These are phyloP conservation scores for Aleiodes alternator DNA, from an alignment of 2,888 invertebrate genomes.

Conservation along the genomic window DNA sequence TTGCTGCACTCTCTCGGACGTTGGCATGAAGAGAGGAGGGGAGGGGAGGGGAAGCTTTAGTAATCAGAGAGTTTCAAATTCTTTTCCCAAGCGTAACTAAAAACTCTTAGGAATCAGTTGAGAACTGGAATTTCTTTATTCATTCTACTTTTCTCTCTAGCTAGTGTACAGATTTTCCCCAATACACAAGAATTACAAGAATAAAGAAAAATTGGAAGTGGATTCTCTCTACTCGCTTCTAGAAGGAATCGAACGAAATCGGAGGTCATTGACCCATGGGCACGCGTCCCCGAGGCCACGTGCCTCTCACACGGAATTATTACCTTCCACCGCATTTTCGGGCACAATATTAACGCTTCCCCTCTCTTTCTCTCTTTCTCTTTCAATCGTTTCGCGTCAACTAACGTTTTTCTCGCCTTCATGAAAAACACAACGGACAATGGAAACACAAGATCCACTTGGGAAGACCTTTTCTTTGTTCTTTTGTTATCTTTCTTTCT, in stretches of 20 bases:
- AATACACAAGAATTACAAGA: neutral
- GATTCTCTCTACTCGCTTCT: neutral
- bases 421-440: slow-evolving; percentile 24
- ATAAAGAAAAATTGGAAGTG: neutral
- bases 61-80: slow-evolving; percentile 25
- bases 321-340: slow-evolving; percentile 18
- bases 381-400: no score
- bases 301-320: slow-evolving; percentile 36
- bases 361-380: neutral
- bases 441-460: slow-evolving; percentile 18
- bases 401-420: slow-evolving; percentile 8
- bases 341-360: neutral
- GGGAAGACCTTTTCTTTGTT: slow-evolving; percentile 32
- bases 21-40: neutral
- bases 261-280: slow-evolving; percentile 48
- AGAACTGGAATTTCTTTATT: neutral
- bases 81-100: slow-evolving; percentile 29
- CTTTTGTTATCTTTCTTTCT: neutral
- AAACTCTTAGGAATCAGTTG: neutral
- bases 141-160: neutral
- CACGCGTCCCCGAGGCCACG: slow-evolving; percentile 45
- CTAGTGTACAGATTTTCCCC: neutral
- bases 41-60: neutral
- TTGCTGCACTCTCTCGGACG: slow-evolving; percentile 31
- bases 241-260: slow-evolving; percentile 38